Percentiles rank a stretch among this genome's conserved stretches.
Evolutionary conservation across 1,140 invertebrate genomes (phyloP).

Genomic region (Cataglyphis hispanica): DNA sequence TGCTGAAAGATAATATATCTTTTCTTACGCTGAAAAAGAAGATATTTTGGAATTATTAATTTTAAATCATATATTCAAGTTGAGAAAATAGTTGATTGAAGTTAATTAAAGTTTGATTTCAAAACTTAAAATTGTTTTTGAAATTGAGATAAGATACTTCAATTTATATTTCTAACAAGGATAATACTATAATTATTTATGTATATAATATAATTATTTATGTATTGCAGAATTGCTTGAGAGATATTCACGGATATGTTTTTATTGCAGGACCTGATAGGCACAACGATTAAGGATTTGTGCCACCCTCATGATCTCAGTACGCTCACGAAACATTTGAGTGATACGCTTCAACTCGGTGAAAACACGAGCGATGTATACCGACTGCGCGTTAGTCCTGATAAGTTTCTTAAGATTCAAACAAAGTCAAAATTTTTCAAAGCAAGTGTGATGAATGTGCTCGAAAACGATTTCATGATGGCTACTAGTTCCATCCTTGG

Average conservation of each 20-base stretch:
- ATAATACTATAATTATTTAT: too few species aligned
- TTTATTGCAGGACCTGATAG: slow-evolving; percentile 88
- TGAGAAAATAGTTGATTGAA: background rate
- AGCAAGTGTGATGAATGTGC: slow-evolving; percentile 88
- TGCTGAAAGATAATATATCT: background rate
- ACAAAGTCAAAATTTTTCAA: slow-evolving; percentile 95
- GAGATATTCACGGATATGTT: background rate
- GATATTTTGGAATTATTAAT: background rate
- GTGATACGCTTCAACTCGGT: slow-evolving; percentile 90
- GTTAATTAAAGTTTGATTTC: background rate
- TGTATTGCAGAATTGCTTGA: background rate
- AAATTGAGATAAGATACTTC: background rate
- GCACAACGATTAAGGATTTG: slow-evolving; percentile 91
- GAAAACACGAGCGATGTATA: slow-evolving; percentile 92
- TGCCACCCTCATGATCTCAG: slow-evolving; percentile 92
- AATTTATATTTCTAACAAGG: background rate
- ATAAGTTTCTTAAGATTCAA: slow-evolving; percentile 94
- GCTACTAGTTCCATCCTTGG: slow-evolving; percentile 94
- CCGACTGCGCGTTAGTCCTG: slow-evolving; percentile 91
- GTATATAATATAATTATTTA: background rate
- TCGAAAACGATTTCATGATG: slow-evolving; percentile 95
- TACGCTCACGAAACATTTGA: slow-evolving; percentile 91
- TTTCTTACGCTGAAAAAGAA: background rate
- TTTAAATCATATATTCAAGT: background rate
- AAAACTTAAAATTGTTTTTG: background rate